Percentiles rank a stretch among this genome's conserved stretches.
These are phyloP conservation scores for Hylaeus volcanicus DNA, from an alignment of 1,140 invertebrate genomes.

Conservation along the genomic window DNA sequence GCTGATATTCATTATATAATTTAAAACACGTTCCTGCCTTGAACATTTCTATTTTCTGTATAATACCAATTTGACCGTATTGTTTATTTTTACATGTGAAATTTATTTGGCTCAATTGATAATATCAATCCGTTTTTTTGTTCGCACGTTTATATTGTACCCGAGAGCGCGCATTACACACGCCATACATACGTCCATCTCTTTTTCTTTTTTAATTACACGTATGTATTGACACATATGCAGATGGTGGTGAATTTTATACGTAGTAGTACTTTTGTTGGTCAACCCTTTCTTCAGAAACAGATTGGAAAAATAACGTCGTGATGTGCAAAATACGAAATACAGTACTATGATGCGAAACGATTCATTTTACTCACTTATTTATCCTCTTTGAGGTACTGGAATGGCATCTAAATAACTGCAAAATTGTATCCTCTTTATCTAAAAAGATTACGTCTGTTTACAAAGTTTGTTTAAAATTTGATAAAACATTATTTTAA, in stretches of 20 bases:
- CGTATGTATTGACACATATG: background rate
- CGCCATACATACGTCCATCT: no score
- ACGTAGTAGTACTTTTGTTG: background rate
- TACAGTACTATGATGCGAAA: conserved; percentile 3
- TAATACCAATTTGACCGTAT: background rate
- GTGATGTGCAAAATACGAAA: conserved; percentile 27
- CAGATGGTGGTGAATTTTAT: background rate
- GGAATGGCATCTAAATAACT: background rate
- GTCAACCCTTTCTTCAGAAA: background rate
- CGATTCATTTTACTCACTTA: conserved; percentile 20
- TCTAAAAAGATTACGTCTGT: background rate
- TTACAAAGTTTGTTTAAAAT: background rate
- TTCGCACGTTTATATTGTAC: background rate
- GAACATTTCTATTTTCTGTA: background rate
- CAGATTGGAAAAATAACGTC: background rate
- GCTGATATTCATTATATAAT: conserved; percentile 5
- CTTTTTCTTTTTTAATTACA: background rate
- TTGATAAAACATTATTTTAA: no score
- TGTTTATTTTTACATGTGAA: background rate
- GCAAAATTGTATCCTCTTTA: background rate
- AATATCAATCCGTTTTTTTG: background rate
- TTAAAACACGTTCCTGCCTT: conserved; percentile 15
- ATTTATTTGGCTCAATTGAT: background rate
- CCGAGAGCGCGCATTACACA: background rate
- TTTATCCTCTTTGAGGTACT: background rate